phyloP scores from a whole-genome alignment of 2,113 vertebrate species.

The Percopsis transmontana region DNA sequence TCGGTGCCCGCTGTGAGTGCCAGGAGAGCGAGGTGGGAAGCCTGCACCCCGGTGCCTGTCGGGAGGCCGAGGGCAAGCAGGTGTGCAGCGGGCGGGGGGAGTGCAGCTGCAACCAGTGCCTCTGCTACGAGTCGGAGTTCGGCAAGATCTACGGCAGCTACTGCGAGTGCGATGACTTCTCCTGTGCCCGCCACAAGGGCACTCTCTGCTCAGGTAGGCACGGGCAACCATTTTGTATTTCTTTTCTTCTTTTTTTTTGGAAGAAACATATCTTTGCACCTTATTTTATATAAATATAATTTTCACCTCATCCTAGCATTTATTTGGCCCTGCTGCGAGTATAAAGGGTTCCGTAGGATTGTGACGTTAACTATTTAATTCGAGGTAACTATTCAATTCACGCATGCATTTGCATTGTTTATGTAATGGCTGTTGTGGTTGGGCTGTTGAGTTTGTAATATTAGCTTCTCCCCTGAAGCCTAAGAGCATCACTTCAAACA shows the following conservation, averaged over 20 bases:
- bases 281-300: background rate
- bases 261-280: background rate
- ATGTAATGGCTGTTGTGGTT: too few relatives aligned
- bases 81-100: slow-evolving; percentile 92
- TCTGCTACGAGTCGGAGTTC: slow-evolving; percentile 94
- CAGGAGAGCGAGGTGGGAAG: slow-evolving; percentile 84
- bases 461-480: too few relatives aligned
- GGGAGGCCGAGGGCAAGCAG: slow-evolving; percentile 90
- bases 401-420: too few relatives aligned
- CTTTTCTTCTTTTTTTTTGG: background rate
- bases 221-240: background rate
- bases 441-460: too few relatives aligned
- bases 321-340: too few relatives aligned
- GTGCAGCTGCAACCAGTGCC: slow-evolving; percentile 95
- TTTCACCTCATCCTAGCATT: too few relatives aligned
- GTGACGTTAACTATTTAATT: too few relatives aligned
- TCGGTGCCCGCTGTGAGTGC: slow-evolving; percentile 91
- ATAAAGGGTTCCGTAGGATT: too few relatives aligned
- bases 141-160: slow-evolving; percentile 95
- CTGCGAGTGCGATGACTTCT: slow-evolving; percentile 98
- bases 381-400: too few relatives aligned
- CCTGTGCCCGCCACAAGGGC: slow-evolving; percentile 93
- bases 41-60: slow-evolving; percentile 81
- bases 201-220: slow-evolving; percentile 92
- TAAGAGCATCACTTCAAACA: too few relatives aligned